Evolutionary conservation across 1,140 invertebrate genomes (phyloP).

Genomic region (Chelonus insularis): DNA sequence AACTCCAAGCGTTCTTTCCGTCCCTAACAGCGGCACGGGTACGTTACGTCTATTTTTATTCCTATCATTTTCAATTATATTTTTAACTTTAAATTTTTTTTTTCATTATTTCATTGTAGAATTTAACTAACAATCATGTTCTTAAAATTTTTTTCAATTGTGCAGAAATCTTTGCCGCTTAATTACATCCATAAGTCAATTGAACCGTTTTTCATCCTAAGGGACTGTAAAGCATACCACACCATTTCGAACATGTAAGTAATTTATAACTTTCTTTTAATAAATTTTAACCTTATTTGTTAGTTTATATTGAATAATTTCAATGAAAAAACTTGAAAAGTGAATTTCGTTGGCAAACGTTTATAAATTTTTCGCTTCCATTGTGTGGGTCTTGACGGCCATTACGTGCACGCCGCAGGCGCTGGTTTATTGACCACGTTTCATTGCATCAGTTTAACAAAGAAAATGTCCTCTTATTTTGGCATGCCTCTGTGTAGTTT

Average conservation of each 20-base stretch:
- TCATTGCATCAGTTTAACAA: slow-evolving; percentile 1
- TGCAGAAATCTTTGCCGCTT: slow-evolving; percentile 42
- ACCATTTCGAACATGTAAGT: slow-evolving; percentile 44
- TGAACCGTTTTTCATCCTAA: slow-evolving; percentile 22
- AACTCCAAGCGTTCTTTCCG: slow-evolving; percentile 45
- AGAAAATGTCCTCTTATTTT: slow-evolving; percentile 64
- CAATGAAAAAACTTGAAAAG: no score
- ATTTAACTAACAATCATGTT: not conserved
- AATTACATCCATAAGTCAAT: slow-evolving; percentile 22
- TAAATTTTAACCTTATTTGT: no score
- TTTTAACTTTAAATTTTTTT: not conserved
- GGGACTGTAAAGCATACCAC: slow-evolving; percentile 37
- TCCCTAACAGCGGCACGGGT: slow-evolving; percentile 48
- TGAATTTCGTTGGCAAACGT: no score
- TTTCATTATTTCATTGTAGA: not conserved
- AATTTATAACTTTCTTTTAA: not conserved
- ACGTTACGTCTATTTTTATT: slow-evolving; percentile 31
- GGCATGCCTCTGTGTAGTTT: slow-evolving; percentile 69
- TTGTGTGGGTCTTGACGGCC: slow-evolving; percentile 15
- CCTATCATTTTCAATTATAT: not conserved
- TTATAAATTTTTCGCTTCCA: no score
- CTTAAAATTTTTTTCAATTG: slow-evolving; percentile 5
- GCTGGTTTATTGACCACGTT: slow-evolving; percentile 23
- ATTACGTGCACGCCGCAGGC: slow-evolving; percentile 27
- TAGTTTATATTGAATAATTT: no score